Base-by-base conservation (phyloP, 2,888 invertebrate genomes). In the Aleiodes testaceus region DNA sequence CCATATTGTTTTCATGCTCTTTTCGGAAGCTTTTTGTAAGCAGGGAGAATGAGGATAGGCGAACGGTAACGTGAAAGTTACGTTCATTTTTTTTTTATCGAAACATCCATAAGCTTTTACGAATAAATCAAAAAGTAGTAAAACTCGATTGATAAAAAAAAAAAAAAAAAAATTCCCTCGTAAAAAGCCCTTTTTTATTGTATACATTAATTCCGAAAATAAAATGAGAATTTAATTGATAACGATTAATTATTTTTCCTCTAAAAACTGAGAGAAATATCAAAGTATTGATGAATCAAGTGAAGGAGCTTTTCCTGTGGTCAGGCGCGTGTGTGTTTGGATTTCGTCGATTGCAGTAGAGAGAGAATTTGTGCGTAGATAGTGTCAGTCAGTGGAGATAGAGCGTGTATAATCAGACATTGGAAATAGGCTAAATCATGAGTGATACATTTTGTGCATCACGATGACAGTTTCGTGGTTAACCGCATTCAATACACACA, bases 311-410 rank as follows among this genome's bases (percentile, higher is more conserved):
- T 18, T 16, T 2, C 42, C 59, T 59, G 59, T 26, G 59, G 59
- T 59, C 59, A 59, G 59, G 16, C 59, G 42, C 59, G 12, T 16
- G 55, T 14, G 30, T 6, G 9, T 18, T 59, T 59, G n/a, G 4
- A 36, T 42, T 42, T 18, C 36, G 42, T 42, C 59, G 14, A 59
- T 18, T 42, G 18, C 59, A 14, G 36, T 4, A 16, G 16, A 18
- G 9, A 11, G 9, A 42, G 18, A 49, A 42, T 14, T 59, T 14
- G 42, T 18, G 1, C 16, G 59, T 9, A 42, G 42, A 42, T 36
- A 30, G n/a, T 42, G 59, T 59, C 59, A 59, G 30, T 55, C 55
- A 55, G 55, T 59, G 9, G 59, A 36, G 36, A 59, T 59, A 42
- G 20, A 42, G 16, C 59, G 42, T 36, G 36, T 59, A 18, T 59